Evolutionary conservation across 2,797 vertebrate species (phyloP).

Genomic region (Semaprochilodus insignis): DNA sequence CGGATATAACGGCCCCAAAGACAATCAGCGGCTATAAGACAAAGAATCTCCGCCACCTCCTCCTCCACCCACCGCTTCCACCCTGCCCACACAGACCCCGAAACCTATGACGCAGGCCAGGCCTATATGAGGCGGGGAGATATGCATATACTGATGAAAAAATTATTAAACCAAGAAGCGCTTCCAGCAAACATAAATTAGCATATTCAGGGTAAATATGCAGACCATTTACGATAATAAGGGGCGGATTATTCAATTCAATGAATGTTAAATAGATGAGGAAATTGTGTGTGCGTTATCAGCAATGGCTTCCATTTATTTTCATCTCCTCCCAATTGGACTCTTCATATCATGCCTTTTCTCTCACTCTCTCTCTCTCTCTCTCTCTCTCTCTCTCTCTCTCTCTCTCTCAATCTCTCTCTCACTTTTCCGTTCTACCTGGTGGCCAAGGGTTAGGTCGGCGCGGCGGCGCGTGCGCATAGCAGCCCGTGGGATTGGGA

Average conservation of each 20-base stretch:
- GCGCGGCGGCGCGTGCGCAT: constrained; percentile 66
- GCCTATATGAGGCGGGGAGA: constrained; percentile 71
- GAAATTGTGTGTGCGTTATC: constrained; percentile 90
- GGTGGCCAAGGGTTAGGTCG: constrained; percentile 69
- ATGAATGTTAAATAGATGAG: constrained; percentile 99
- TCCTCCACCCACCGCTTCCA: constrained; percentile 43
- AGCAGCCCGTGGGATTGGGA: constrained; percentile 64
- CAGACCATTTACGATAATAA: constrained; percentile 99
- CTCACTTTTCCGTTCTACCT: constrained; percentile 66
- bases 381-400: constrained; percentile 1
- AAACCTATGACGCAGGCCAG: constrained; percentile 70
- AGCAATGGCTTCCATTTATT: constrained; percentile 91
- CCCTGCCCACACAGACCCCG: constrained; percentile 39
- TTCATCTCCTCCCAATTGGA: constrained; percentile 92
- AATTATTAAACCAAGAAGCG: constrained; percentile 83
- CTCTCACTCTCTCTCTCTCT: constrained; percentile 1
- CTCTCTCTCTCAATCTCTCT: constrained; percentile 63
- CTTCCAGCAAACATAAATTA: constrained; percentile 99
- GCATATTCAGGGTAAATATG: constrained; percentile 99
- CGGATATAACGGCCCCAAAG: constrained; percentile 81
- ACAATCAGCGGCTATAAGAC: constrained; percentile 80
- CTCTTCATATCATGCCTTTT: constrained; percentile 77
- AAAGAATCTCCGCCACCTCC: constrained; percentile 60
- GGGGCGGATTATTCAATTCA: constrained; percentile 99
- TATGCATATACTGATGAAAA: constrained; percentile 81